Evolutionary conservation across 2,888 invertebrate species (phyloP).

Genomic region (Uropetala carovei): DNA sequence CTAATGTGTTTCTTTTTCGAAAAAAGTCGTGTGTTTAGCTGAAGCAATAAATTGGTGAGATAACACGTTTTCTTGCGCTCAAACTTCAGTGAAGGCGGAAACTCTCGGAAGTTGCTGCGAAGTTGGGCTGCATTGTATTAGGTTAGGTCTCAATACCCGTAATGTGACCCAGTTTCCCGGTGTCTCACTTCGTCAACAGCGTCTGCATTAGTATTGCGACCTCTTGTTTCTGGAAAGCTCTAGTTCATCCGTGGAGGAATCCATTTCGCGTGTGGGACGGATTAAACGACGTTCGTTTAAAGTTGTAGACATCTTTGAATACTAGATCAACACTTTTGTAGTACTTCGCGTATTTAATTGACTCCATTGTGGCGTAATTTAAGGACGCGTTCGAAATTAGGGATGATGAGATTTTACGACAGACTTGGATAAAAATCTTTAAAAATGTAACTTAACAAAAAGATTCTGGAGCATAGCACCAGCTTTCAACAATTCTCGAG

Average conservation of each 20-base stretch:
- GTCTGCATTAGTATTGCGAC: neutral
- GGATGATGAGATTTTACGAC: neutral
- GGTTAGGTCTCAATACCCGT: neutral
- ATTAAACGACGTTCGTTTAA: neutral
- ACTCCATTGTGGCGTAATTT: neutral
- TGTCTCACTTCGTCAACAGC: neutral
- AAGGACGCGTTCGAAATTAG: neutral
- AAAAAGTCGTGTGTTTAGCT: neutral
- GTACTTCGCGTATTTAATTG: neutral
- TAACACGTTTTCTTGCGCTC: neutral
- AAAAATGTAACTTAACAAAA: neutral
- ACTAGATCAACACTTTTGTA: neutral
- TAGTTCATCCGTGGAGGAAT: neutral
- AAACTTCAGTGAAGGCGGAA: neutral
- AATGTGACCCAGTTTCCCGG: constrained; percentile 5
- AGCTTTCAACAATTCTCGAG: too few relatives aligned
- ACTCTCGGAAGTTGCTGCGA: neutral
- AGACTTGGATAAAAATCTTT: neutral
- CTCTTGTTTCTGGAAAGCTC: neutral
- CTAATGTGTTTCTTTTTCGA: neutral
- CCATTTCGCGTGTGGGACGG: neutral
- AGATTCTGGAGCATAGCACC: neutral
- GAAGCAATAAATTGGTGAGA: neutral
- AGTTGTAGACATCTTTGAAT: neutral
- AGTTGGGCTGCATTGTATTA: neutral